A percentile compares a stretch with the other conserved stretches of the same genome.
phyloP scores from a whole-genome alignment of 2,888 invertebrate species.

The Tipula unca region DNA sequence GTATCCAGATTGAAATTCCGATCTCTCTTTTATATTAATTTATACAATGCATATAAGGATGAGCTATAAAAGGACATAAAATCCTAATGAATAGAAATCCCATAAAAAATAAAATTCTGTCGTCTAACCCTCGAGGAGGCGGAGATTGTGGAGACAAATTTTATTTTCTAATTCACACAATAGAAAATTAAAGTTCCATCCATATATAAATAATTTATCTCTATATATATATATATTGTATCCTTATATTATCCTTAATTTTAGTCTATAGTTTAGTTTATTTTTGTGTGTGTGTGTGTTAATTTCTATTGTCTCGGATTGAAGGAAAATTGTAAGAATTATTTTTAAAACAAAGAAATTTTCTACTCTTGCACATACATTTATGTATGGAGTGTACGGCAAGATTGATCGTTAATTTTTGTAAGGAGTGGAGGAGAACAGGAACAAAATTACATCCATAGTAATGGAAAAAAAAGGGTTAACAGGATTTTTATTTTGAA shows the following conservation, averaged over 20 bases:
- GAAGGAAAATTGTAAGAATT: conserved; percentile 8
- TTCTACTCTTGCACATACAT: too few relatives aligned
- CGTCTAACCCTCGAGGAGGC: neutral
- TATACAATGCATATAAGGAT: neutral
- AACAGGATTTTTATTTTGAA: neutral
- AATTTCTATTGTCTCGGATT: neutral
- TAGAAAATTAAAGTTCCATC: neutral
- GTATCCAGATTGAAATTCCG: neutral
- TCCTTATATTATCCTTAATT: neutral
- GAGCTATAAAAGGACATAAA: neutral
- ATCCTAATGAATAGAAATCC: neutral
- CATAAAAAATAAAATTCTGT: neutral
- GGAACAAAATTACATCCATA: neutral
- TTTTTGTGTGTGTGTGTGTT: neutral
- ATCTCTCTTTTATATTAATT: neutral
- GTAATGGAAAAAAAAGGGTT: neutral
- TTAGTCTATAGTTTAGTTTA: neutral
- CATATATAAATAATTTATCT: neutral
- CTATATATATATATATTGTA: neutral
- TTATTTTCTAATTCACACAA: neutral
- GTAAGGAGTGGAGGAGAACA: neutral
- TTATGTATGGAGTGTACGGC: neutral
- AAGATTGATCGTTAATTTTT: neutral
- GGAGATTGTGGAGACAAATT: neutral
- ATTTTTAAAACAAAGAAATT: neutral